Evolutionary conservation across 2,113 vertebrate species (phyloP), one percentile per base, ranked within the genome.

Genomic region (Eidolon helvum): DNA sequence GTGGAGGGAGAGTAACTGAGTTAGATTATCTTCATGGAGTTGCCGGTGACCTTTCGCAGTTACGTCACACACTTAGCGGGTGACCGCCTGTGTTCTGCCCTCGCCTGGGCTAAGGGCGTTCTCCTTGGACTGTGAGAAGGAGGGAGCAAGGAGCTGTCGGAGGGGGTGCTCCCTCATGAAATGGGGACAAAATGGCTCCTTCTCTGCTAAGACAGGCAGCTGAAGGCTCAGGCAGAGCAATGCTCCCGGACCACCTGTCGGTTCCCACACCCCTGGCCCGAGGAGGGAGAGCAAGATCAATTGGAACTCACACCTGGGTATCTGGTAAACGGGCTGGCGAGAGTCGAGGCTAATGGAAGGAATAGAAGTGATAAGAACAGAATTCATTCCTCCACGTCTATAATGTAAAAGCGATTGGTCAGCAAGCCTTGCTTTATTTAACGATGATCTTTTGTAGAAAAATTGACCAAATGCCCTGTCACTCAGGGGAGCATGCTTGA

Each of bases 221-320:
- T 45, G 48, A 40, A 68, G 61, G 18, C 48, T 57, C 24, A 1
- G 22, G 82, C 61, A 24, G 48, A 16, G 59, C 2, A 2, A 45
- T 2, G 2, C 16, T 53, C 7, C 4, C 6, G 30, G 71, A 45
- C 16, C 5, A 12, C 22, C 11, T 1, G 50, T 3, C 0, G 1
- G 75, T 26, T 38, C 48, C 30, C 74, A 77, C 30, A 59, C 75
- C 30, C 77, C n/a, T 4, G 50, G n/a, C n/a, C 50, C n/a, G 1
- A 16, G 12, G 50, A 26, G 3, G n/a, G 75, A 12, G 50, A 26
- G 26, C 21, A 8, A 7, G 55, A 15, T 53, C 50, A 22, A 8
- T 5, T 26, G 50, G 75, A 7, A 12, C 33, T 74, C 11, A 11
- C 19, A 21, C 48, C 74, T 78, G 74, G 38, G 71, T 35, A 33